These are phyloP conservation scores for Cathartes aura DNA, from an alignment of 2,113 vertebrate genomes.

Conservation along the genomic window DNA sequence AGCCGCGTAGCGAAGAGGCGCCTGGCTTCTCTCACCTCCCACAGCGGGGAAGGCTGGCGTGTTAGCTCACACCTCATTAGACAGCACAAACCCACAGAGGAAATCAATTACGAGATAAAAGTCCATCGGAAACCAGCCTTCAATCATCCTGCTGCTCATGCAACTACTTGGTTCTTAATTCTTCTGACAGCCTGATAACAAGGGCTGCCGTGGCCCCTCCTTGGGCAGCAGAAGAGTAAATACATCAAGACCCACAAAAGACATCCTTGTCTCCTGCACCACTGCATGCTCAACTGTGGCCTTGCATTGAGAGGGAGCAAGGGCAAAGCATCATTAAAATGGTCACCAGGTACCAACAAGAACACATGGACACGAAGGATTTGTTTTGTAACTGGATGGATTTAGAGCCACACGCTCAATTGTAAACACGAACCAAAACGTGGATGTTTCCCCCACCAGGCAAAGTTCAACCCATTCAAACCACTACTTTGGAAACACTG, in stretches of 20 bases:
- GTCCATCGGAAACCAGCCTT: conserved; percentile 54
- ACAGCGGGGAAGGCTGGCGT: conserved; percentile 11
- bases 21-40: conserved; percentile 59
- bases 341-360: neutral
- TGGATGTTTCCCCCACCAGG: neutral
- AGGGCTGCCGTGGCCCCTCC: neutral
- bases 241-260: neutral
- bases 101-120: conserved; percentile 68
- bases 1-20: neutral
- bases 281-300: neutral
- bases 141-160: conserved; percentile 48
- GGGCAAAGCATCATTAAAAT: neutral
- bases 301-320: neutral
- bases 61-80: conserved; percentile 66
- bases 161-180: neutral
- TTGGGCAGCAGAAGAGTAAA: neutral
- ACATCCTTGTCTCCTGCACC: neutral
- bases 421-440: neutral
- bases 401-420: neutral
- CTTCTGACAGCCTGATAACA: conserved; percentile 40
- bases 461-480: neutral
- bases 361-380: neutral
- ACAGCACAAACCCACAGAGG: conserved; percentile 64
- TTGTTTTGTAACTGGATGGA: neutral
- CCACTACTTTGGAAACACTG: neutral